Percentiles rank a stretch among this genome's conserved stretches.
Evolutionary conservation across 2,888 invertebrate species (phyloP).

Genomic region (Erynnis tages): DNA sequence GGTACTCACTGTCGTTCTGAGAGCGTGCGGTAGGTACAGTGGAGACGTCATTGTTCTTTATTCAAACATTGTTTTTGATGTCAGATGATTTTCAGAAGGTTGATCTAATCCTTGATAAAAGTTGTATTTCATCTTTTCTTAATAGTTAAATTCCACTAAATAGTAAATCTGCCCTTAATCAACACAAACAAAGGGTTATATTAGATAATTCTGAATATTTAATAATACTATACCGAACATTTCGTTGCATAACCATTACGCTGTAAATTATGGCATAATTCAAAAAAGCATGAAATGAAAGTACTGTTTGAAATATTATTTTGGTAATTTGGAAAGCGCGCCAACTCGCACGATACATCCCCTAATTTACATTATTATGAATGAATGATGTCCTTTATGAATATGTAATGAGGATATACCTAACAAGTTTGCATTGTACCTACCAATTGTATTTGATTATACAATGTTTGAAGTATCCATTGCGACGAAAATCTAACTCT

Average conservation of each 20-base stretch:
- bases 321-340: slow-evolving; percentile 14
- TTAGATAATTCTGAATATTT: slow-evolving; percentile 5
- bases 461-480: background rate
- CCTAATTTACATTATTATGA: slow-evolving; percentile 23
- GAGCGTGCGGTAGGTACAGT: too few species aligned
- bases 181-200: background rate
- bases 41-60: too few species aligned
- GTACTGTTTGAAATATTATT: slow-evolving; percentile 3
- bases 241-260: too few species aligned
- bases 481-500: too few species aligned
- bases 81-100: too few species aligned
- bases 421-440: slow-evolving; percentile 13
- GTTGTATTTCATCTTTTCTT: too few species aligned
- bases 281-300: background rate
- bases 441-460: slow-evolving; percentile 2
- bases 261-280: background rate
- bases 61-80: too few species aligned
- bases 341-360: slow-evolving; percentile 6
- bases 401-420: slow-evolving; percentile 9
- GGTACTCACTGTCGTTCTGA: too few species aligned
- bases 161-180: background rate
- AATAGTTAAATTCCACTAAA: too few species aligned
- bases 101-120: too few species aligned
- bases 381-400: slow-evolving; percentile 20
- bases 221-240: too few species aligned